Percentiles rank a stretch among this genome's conserved stretches.
These are phyloP conservation scores for Trachymyrmex cornetzi DNA, from an alignment of 1,140 invertebrate species.

Conservation along the genomic window DNA sequence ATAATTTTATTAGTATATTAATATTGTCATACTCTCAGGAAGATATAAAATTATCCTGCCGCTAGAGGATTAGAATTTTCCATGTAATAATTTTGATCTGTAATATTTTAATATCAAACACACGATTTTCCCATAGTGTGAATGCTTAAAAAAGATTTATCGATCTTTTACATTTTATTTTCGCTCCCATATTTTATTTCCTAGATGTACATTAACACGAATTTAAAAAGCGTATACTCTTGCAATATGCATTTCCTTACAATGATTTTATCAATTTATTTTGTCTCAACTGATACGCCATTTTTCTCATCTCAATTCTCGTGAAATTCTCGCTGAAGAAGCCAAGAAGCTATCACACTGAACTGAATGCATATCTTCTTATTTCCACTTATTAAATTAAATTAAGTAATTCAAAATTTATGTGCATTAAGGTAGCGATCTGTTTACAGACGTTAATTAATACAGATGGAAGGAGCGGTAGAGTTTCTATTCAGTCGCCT, in stretches of 20 bases:
- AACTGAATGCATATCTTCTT: neutral
- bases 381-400: conserved; percentile 10
- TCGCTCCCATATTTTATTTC: conserved; percentile 1
- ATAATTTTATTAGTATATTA: conserved; percentile 51
- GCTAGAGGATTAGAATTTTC: neutral
- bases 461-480: neutral
- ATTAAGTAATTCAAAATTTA: conserved; percentile 21
- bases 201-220: conserved; percentile 5
- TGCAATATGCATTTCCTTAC: conserved; percentile 11
- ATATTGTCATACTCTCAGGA: conserved; percentile 25
- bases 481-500: conserved; percentile 47
- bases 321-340: neutral
- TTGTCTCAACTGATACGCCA: neutral
- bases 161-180: conserved; percentile 14
- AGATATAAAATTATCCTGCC: conserved; percentile 22
- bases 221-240: conserved; percentile 12
- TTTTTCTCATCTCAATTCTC: conserved; percentile 1
- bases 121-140: neutral
- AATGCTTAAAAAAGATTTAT: conserved; percentile 7
- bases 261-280: conserved; percentile 7
- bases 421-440: neutral
- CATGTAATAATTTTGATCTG: neutral
- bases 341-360: neutral
- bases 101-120: conserved; percentile 20
- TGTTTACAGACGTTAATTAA: conserved; percentile 51